phyloP scores from a whole-genome alignment of 2,797 vertebrate species.

The Mergus octosetaceus region DNA sequence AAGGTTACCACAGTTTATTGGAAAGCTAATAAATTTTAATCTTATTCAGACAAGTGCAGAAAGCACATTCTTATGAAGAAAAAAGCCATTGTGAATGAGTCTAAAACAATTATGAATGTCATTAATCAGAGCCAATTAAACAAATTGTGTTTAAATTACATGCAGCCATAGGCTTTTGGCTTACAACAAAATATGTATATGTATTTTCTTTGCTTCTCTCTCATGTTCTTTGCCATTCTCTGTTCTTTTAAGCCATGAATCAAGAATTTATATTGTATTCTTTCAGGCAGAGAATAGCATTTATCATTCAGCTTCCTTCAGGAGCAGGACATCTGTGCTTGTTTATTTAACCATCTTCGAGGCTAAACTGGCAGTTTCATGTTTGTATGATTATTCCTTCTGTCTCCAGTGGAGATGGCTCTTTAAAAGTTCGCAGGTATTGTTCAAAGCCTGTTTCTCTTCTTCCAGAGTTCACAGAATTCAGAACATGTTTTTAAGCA shows the following conservation, averaged over 20 bases:
- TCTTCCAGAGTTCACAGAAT: neutral
- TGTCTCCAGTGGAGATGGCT: neutral
- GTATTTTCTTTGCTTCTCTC: neutral
- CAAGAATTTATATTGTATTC: neutral
- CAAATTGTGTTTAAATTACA: slow-evolving; percentile 1
- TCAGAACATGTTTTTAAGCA: neutral
- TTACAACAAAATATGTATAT: neutral
- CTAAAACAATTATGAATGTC: slow-evolving; percentile 7
- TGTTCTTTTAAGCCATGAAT: slow-evolving; percentile 1
- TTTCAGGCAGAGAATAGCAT: neutral
- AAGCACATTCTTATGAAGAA: neutral
- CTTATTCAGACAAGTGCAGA: neutral
- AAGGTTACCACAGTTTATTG: neutral
- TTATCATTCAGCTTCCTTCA: slow-evolving; percentile 7
- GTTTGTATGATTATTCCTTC: neutral
- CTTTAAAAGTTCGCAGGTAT: neutral
- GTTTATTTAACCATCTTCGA: slow-evolving; percentile 35
- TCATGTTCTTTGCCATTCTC: neutral
- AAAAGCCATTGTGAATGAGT: neutral
- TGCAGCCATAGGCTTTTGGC: neutral
- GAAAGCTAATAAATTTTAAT: neutral
- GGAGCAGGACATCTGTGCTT: neutral
- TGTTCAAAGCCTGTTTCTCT: neutral
- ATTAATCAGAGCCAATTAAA: slow-evolving; percentile 17
- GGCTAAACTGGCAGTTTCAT: neutral